Percentiles rank a stretch among this genome's conserved stretches.
These are phyloP conservation scores for Cotesia vestalis DNA, from an alignment of 1,140 invertebrate species.

Conservation along the genomic window DNA sequence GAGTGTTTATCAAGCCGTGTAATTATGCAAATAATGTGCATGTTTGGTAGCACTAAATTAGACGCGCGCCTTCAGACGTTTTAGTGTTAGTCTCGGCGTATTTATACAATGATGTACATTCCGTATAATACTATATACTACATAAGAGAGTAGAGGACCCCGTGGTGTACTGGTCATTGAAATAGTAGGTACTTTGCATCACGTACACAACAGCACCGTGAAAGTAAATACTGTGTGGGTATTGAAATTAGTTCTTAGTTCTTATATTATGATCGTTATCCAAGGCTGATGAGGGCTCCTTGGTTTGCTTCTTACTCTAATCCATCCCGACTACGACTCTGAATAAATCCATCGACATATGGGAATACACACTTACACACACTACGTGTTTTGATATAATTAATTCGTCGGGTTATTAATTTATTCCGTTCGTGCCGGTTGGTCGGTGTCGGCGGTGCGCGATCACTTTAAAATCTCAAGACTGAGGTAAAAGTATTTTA, in stretches of 20 bases:
- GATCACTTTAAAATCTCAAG: too few species aligned
- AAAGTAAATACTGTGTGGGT: constrained; percentile 26
- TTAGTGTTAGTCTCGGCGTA: constrained; percentile 19
- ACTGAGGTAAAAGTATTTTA: too few species aligned
- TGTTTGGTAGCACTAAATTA: constrained; percentile 50
- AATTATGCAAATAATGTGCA: constrained; percentile 51
- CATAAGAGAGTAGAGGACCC: background rate
- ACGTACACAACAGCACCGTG: constrained; percentile 2
- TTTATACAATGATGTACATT: background rate
- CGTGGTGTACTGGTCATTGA: background rate
- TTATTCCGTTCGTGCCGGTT: constrained; percentile 21
- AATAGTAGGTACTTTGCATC: background rate
- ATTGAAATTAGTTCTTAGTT: constrained; percentile 15
- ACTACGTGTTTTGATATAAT: constrained; percentile 25
- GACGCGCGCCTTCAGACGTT: constrained; percentile 37
- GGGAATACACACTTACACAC: background rate
- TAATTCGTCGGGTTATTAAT: constrained; percentile 30
- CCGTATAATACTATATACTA: background rate
- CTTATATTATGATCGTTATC: constrained; percentile 26
- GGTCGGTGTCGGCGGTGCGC: background rate
- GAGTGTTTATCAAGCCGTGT: constrained; percentile 47
- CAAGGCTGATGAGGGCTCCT: constrained; percentile 22
- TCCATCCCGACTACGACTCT: background rate
- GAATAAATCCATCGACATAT: background rate
- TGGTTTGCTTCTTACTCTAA: too few species aligned